phyloP scores from a whole-genome alignment of 2,113 vertebrate genomes.

The Ceyx melanurus region DNA sequence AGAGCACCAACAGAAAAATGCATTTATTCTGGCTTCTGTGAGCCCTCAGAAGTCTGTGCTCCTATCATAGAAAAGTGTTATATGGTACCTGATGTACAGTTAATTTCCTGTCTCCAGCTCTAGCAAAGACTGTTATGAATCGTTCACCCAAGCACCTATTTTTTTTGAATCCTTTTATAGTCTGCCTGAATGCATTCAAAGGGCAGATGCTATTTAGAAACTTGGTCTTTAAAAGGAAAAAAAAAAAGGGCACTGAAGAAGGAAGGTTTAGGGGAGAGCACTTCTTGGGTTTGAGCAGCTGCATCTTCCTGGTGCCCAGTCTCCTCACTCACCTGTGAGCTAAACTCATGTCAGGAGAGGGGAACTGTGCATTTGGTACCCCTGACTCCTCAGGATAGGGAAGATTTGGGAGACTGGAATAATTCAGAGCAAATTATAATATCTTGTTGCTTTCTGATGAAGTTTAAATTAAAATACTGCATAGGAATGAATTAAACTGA shows the following conservation, averaged over 20 bases:
- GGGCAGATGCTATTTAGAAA: neutral
- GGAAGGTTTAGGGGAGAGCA: neutral
- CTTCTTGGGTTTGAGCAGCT: neutral
- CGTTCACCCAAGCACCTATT: neutral
- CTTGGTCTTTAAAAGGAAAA: neutral
- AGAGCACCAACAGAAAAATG: neutral
- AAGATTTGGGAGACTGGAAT: neutral
- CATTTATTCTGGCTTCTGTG: neutral
- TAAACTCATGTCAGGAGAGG: fast-evolving
- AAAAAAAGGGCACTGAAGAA: neutral
- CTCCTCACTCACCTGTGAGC: neutral
- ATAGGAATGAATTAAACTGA: neutral
- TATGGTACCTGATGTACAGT: neutral
- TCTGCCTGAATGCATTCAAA: neutral
- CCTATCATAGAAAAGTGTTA: neutral
- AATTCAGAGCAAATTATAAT: neutral
- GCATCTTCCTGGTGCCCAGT: neutral
- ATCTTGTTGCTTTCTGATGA: neutral
- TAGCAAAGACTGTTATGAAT: neutral
- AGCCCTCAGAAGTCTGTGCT: neutral
- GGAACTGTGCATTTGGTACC: neutral
- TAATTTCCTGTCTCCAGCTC: neutral
- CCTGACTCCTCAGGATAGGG: neutral
- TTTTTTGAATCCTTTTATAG: neutral
- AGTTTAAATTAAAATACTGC: neutral